Base-by-base conservation (phyloP, 2,113 vertebrate species). In the Oophaga pumilio region DNA sequence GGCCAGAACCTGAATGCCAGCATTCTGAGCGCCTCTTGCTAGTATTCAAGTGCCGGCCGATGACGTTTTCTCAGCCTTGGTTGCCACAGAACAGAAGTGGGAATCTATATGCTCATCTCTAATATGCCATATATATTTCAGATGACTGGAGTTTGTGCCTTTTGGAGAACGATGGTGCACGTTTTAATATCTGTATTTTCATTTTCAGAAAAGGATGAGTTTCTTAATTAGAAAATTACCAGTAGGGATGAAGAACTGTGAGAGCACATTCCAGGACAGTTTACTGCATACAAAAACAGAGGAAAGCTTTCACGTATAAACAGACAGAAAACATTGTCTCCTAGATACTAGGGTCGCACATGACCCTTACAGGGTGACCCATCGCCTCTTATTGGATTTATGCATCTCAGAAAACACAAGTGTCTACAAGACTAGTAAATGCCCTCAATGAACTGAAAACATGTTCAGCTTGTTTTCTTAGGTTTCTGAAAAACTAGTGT, bases 301-400 rank as follows among this genome's bases (percentile, higher is more conserved):
- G 49, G 68, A 78, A 79, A 49, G 53, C 22, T 24, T 77, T 53
- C 43, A 52, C 76, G 68, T 24, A 56, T 5, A 78, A 50, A 78
- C 43, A 86, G 53, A 68, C 66, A 86, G 74, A 78, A 86, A 86
- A 85, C 28, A 68, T 10, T 78, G 85, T 86, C 74, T 68, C 73
- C n/a, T 78, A 52, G 59, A 52, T 78, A n/a, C 17, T 14, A 22
- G 15, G 85, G 85, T 26, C 76, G 56, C 52, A n/a, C 76, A 33
- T 78, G 85, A 79, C 76, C 76, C 43, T 52, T 59, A 77, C 10
- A 53, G 57, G 56, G 60, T 78, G 85, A 86, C 74, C 74, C 12
- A 4, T 74, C 28, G 60, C 83, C 59, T 73, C 43, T 77, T 64
- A 62, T 11, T 66, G 49, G 20, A 62, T 53, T 50, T 78, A 86